These are phyloP conservation scores for Thermophis baileyi DNA, from an alignment of 2,113 vertebrate species.

Conservation along the genomic window DNA sequence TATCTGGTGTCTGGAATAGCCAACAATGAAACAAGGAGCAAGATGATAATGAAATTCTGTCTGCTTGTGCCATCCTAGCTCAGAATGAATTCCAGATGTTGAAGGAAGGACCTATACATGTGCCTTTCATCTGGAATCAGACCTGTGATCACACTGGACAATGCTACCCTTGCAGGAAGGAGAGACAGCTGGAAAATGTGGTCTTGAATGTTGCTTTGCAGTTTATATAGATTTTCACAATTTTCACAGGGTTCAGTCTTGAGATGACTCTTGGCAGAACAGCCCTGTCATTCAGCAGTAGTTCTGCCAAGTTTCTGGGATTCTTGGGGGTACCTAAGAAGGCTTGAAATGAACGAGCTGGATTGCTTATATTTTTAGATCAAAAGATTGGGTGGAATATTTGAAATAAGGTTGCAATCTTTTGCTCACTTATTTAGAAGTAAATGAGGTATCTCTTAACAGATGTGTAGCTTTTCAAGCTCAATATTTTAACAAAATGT, in stretches of 20 bases:
- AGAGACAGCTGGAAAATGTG: fast-evolving
- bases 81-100: constrained; percentile 88
- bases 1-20: constrained; percentile 71
- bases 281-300: constrained; percentile 23
- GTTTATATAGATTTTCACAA: constrained; percentile 4
- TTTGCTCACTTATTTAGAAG: not conserved
- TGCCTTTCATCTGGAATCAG: constrained; percentile 33
- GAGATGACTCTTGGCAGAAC: not conserved
- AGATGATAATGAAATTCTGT: constrained; percentile 46
- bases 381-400: not conserved
- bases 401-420: not conserved
- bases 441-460: not conserved
- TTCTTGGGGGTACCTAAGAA: not conserved
- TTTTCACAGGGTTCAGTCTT: not conserved
- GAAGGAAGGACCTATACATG: constrained; percentile 42
- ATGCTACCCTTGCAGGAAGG: constrained; percentile 45
- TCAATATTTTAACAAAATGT: not conserved
- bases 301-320: not conserved
- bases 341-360: not conserved
- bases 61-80: constrained; percentile 46
- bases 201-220: not conserved
- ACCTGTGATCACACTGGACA: constrained; percentile 50
- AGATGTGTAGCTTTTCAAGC: not conserved
- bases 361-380: not conserved
- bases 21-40: constrained; percentile 64